Conservation (phyloP, 2,113 vertebrate genomes). For the Cheirogaleus medius region DNA sequence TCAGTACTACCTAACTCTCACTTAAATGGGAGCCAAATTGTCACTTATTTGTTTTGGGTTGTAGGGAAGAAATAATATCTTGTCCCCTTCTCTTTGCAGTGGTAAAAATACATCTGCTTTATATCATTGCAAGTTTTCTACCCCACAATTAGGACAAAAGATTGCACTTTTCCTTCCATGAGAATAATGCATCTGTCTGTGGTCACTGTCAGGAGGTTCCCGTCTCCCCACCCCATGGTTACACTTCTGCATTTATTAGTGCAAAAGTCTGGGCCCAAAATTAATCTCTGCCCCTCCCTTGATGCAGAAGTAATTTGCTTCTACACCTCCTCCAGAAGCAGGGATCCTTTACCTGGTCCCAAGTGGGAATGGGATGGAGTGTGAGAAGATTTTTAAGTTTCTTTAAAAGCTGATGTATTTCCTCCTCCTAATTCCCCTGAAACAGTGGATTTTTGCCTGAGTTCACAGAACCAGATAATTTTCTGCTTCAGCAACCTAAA, state of each 20-base stretch:
- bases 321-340: neutral
- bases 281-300: neutral
- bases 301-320: neutral
- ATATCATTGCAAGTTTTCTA: neutral
- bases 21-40: neutral
- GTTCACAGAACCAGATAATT: neutral
- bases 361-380: rapidly evolving
- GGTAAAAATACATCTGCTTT: neutral
- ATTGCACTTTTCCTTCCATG: neutral
- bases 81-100: rapidly evolving
- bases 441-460: neutral
- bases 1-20: neutral
- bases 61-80: neutral
- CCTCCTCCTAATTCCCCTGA: rapidly evolving
- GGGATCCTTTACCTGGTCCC: neutral
- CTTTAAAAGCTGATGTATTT: neutral
- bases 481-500: neutral
- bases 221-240: rapidly evolving
- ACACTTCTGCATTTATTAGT: neutral
- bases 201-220: neutral
- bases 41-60: neutral
- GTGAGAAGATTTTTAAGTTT: neutral
- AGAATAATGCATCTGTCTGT: neutral
- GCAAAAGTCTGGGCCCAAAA: neutral
- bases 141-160: neutral